phyloP scores from a whole-genome alignment of 1,140 invertebrate genomes.

The Phthorimaea operculella region DNA sequence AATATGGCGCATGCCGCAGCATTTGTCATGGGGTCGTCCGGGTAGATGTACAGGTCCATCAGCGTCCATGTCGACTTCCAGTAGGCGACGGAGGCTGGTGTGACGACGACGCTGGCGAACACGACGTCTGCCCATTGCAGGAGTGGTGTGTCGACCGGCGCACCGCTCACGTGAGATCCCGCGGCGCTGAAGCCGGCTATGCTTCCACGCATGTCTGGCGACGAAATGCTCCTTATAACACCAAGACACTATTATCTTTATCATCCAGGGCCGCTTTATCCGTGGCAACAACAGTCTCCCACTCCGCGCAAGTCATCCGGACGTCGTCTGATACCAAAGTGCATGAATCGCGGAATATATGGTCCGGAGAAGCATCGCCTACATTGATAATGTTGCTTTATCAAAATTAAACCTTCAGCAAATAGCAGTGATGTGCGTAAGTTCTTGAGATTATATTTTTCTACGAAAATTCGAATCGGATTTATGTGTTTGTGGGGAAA shows the following conservation, averaged over 20 bases:
- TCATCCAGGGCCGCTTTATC: background rate
- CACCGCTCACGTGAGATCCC: background rate
- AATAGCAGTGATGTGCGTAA: background rate
- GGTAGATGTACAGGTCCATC: background rate
- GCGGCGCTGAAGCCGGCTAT: background rate
- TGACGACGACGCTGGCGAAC: background rate
- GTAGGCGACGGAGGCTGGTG: background rate
- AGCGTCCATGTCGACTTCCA: conserved; percentile 3
- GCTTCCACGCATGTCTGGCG: conserved; percentile 3
- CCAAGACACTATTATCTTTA: conserved; percentile 2
- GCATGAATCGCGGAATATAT: background rate
- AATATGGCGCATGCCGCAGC: background rate
- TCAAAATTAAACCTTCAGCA: background rate
- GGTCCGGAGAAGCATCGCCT: background rate
- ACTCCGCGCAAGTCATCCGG: background rate
- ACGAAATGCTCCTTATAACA: conserved; percentile 1
- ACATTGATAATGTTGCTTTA: background rate
- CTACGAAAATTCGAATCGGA: no score
- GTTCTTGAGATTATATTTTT: no score
- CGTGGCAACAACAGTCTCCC: background rate
- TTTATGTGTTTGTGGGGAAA: no score
- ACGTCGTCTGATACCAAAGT: background rate
- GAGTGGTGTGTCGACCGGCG: background rate
- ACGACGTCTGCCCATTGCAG: conserved; percentile 1
- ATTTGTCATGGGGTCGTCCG: background rate